Conservation (phyloP, 2,888 invertebrate species). For the Parnassius orleans region DNA sequence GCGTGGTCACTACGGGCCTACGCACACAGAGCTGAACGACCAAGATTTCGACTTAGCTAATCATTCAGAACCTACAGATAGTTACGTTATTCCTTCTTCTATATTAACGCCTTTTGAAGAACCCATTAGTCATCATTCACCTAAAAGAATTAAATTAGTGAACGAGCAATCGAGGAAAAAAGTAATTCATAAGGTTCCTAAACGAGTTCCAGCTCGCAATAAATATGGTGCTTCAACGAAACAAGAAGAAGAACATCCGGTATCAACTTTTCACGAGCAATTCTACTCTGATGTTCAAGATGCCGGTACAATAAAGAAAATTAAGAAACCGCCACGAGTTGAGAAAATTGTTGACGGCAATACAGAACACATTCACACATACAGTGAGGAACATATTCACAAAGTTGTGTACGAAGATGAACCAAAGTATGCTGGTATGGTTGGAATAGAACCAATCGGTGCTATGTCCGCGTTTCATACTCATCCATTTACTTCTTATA, state of each 20-base stretch:
- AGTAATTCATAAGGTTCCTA: conserved; percentile 54
- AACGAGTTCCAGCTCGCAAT: conserved; percentile 52
- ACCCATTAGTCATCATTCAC: conserved; percentile 44
- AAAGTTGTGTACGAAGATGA: conserved; percentile 64
- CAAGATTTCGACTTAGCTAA: conserved; percentile 60
- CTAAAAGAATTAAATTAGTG: conserved; percentile 65
- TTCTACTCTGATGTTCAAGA: conserved; percentile 75
- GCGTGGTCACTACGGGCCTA: conserved; percentile 73
- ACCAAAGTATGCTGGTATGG: conserved; percentile 45
- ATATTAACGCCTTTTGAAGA: conserved; percentile 45
- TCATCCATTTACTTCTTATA: conserved; percentile 54
- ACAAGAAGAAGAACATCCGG: conserved; percentile 63
- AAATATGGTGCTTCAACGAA: conserved; percentile 34
- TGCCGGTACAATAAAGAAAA: conserved; percentile 67
- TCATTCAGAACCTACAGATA: conserved; percentile 51
- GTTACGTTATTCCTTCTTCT: conserved; percentile 46
- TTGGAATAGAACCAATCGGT: conserved; percentile 49
- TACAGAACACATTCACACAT: conserved; percentile 77
- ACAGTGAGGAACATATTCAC: conserved; percentile 76
- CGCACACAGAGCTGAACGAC: conserved; percentile 58
- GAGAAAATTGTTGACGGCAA: conserved; percentile 78
- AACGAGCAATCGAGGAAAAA: conserved; percentile 64
- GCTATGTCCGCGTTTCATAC: conserved; percentile 47
- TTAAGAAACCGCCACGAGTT: conserved; percentile 71
- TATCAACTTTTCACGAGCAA: conserved; percentile 70